Evolutionary conservation across 2,113 vertebrate genomes (phyloP).

Genomic region (Mola mola): DNA sequence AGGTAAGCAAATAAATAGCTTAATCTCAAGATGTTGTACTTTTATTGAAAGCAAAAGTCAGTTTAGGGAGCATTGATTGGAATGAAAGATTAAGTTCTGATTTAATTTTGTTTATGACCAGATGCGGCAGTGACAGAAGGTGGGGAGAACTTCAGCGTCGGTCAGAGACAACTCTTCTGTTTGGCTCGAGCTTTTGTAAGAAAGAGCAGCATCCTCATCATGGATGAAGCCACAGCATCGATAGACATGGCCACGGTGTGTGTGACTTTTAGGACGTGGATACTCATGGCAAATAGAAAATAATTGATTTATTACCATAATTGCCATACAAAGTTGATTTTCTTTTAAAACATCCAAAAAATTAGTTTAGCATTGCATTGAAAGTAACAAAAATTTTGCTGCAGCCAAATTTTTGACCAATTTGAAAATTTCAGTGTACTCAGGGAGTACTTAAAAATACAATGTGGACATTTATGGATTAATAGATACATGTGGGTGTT

Average conservation of each 20-base stretch:
- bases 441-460: too few species aligned
- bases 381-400: too few species aligned
- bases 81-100: background rate
- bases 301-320: too few species aligned
- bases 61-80: background rate
- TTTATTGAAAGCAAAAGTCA: background rate
- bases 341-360: too few species aligned
- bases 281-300: too few species aligned
- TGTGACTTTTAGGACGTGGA: background rate
- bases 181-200: conserved; percentile 95
- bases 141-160: conserved; percentile 97
- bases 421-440: too few species aligned
- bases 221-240: conserved; percentile 98
- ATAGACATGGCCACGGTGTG: conserved; percentile 97
- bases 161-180: conserved; percentile 97
- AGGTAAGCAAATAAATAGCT: conserved; percentile 73
- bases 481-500: too few species aligned
- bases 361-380: too few species aligned
- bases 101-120: conserved; percentile 40
- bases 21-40: background rate
- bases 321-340: too few species aligned
- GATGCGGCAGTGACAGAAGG: conserved; percentile 95
- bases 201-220: conserved; percentile 98
- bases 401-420: too few species aligned
- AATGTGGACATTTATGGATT: too few species aligned